Conservation (phyloP, 1,140 invertebrate genomes). For the Nylanderia fulva region DNA sequence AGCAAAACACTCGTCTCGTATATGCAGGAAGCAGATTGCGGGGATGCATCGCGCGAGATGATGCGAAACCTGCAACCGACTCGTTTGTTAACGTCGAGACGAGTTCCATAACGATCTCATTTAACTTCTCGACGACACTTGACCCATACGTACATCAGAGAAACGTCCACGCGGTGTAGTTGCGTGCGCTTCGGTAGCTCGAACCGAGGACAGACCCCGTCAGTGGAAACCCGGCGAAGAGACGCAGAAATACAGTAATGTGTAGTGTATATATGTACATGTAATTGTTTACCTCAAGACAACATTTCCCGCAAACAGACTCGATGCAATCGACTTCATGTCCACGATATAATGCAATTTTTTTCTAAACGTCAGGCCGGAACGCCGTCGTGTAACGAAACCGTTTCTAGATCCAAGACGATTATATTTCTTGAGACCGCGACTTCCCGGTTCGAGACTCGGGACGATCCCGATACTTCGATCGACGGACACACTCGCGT, state of each 20-base stretch:
- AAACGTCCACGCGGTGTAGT: conserved; percentile 34
- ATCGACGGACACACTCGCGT: neutral
- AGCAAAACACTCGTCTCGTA: neutral
- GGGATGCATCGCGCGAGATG: conserved; percentile 10
- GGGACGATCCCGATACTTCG: neutral
- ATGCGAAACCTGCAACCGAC: conserved; percentile 49
- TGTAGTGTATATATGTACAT: neutral
- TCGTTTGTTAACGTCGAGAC: conserved; percentile 50
- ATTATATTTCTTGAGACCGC: neutral
- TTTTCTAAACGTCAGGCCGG: neutral
- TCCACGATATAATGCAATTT: neutral
- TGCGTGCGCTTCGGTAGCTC: conserved; percentile 51
- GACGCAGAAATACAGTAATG: neutral
- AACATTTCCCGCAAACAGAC: neutral
- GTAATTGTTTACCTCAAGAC: conserved; percentile 16
- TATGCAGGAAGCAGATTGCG: conserved; percentile 25
- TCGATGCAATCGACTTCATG: neutral
- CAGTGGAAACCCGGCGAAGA: conserved; percentile 1
- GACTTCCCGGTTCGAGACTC: neutral
- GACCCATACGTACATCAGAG: conserved; percentile 58
- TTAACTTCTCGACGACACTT: conserved; percentile 55
- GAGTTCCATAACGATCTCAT: conserved; percentile 61
- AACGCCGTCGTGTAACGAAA: neutral
- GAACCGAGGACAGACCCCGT: conserved; percentile 9
- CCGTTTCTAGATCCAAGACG: neutral